A percentile compares a stretch with the other conserved stretches of the same genome.
These are phyloP conservation scores for Anneissia japonica DNA, from an alignment of 35 echinoderm and acorn worm genomes.

Conservation along the genomic window DNA sequence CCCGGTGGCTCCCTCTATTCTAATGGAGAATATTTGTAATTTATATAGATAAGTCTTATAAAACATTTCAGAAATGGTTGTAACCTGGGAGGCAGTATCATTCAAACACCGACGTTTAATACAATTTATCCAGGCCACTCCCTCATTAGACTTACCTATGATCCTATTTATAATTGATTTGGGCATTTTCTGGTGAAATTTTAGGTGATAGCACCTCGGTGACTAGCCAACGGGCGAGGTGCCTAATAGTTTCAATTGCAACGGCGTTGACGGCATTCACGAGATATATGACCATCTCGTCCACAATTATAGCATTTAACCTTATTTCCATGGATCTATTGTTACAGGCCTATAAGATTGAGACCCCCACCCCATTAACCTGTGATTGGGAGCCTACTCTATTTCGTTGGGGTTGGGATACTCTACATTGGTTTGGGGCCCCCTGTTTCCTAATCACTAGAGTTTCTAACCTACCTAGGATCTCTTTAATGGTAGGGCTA, in stretches of 20 bases:
- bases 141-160: not conserved
- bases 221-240: not conserved
- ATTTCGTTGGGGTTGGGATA: too few relatives aligned
- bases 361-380: too few relatives aligned
- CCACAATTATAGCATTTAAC: slow-evolving; percentile 1
- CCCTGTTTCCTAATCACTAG: too few relatives aligned
- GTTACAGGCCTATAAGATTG: not conserved
- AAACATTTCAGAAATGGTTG: slow-evolving; percentile 3
- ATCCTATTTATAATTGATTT: not conserved
- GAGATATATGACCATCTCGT: not conserved
- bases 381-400: too few relatives aligned
- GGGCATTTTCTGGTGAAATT: too few relatives aligned
- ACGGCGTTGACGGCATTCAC: not conserved
- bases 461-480: too few relatives aligned
- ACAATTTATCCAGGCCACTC: not conserved
- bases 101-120: not conserved
- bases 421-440: too few relatives aligned
- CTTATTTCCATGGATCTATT: too few relatives aligned
- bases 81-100: slow-evolving; percentile 42
- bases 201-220: not conserved
- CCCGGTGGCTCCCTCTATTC: slow-evolving; percentile 6
- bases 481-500: too few relatives aligned
- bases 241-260: too few relatives aligned
- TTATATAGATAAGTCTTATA: not conserved
- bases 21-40: not conserved